Conservation (phyloP, 2,113 vertebrate genomes). For the Enhydra lutris region DNA sequence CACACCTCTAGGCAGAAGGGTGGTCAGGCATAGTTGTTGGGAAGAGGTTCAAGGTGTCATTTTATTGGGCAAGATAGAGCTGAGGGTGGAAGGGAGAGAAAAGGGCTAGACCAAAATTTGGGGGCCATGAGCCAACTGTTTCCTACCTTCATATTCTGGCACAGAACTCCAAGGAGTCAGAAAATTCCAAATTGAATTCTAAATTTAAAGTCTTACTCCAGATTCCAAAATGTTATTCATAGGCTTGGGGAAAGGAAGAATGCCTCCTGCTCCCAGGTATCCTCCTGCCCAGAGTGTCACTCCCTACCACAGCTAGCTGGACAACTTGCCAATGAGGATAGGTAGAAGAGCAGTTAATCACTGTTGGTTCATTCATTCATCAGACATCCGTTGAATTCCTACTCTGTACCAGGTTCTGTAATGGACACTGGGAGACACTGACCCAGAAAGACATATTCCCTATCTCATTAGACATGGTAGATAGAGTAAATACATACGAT, state of each 20-base stretch:
- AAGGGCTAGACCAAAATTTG: not conserved
- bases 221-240: not conserved
- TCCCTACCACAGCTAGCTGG: not conserved
- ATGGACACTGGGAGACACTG: not conserved
- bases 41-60: not conserved
- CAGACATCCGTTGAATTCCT: not conserved
- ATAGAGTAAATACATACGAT: not conserved
- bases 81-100: not conserved
- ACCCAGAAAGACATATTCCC: not conserved
- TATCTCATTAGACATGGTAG: not conserved
- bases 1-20: not conserved
- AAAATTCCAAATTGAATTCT: not conserved
- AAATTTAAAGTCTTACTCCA: not conserved
- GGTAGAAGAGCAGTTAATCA: not conserved
- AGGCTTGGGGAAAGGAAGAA: not conserved
- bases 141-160: not conserved
- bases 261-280: not conserved
- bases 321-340: not conserved
- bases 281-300: not conserved
- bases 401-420: not conserved
- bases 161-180: not conserved
- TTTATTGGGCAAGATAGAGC: not conserved
- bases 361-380: not conserved
- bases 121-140: not conserved
- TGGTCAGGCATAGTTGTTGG: not conserved